These are phyloP conservation scores for Bimastos eiseni DNA, from an alignment of 2,888 invertebrate species.

Conservation along the genomic window DNA sequence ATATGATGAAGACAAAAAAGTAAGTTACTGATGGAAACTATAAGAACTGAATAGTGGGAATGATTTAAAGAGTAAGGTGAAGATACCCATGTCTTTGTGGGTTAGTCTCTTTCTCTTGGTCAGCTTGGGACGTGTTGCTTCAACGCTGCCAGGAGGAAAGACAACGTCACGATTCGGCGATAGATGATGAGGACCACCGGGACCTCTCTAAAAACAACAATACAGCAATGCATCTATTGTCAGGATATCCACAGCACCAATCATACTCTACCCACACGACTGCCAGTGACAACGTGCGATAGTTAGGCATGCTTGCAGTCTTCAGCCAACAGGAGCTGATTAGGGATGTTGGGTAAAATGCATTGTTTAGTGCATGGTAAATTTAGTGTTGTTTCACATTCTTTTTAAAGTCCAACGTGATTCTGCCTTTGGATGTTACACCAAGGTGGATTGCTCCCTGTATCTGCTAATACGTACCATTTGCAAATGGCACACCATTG, in stretches of 20 bases:
- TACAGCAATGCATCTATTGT: background rate
- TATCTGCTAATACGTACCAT: too few relatives aligned
- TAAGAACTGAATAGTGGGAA: background rate
- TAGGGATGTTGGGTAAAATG: too few relatives aligned
- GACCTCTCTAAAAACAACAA: constrained; percentile 9
- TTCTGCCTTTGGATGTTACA: too few relatives aligned
- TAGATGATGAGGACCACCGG: constrained; percentile 18
- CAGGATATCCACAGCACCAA: background rate
- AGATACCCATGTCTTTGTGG: constrained; percentile 70
- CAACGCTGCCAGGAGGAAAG: constrained; percentile 91
- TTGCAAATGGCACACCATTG: too few relatives aligned
- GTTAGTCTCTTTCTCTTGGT: constrained; percentile 84
- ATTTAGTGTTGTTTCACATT: too few relatives aligned
- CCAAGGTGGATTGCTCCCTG: too few relatives aligned
- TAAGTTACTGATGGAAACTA: background rate
- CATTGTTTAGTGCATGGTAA: too few relatives aligned
- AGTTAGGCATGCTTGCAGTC: too few relatives aligned
- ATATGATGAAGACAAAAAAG: background rate
- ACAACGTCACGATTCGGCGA: constrained; percentile 65
- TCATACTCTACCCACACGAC: too few relatives aligned
- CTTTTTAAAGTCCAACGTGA: too few relatives aligned
- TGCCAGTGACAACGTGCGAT: too few relatives aligned
- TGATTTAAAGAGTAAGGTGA: background rate
- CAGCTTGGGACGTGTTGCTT: constrained; percentile 83
- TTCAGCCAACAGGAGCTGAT: too few relatives aligned